Evolutionary conservation across 2,888 invertebrate species (phyloP), one percentile per base, ranked within the genome.

Genomic region (Copidosoma aretas): DNA sequence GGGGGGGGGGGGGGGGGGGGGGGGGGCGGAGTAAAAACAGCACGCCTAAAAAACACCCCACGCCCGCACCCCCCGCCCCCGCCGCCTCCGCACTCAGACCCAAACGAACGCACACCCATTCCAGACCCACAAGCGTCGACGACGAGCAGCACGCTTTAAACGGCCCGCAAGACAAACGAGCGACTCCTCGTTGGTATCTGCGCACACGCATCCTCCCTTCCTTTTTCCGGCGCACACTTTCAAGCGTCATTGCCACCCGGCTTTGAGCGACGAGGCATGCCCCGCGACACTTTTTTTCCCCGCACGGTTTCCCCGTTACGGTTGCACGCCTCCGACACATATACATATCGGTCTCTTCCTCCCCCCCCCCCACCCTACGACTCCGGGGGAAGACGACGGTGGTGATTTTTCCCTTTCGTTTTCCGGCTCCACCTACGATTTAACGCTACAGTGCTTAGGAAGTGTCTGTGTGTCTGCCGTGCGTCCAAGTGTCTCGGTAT

Each of bases 181-280:
- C 70, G 68, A 74, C 74, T 76, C 72, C 73, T 59, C 53, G 25
- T 10, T 22, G 15, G 41, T 60, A 63, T 60, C 49, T 68, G 51
- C 39, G 22, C 63, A 21, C 46, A 25, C 52, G 67, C 60, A 24
- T 59, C 59, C 52, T 60, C 52, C 46, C 68, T 74, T 73, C 71
- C 70, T 60, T 72, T 72, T 67, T 74, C 73, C 75, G 68, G 67
- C 15, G 73, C 69, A 75, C 75, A 77, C 78, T 76, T 80, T 78
- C 78, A 79, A 78, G 81, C 80, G 77, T 78, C 81, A 82, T 82
- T 81, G 81, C 79, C 79, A 69, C 12, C 17, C 3, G 43, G 76
- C 81, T 81, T 82, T 81, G 78, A 81, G 74, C 22, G 56, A 25
- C 3, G 32, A 32, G 59, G 53, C 59, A 39, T 46, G 32, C 39